These are phyloP conservation scores for Sycophila sp. DNA, from an alignment of 1,140 invertebrate genomes.

Conservation along the genomic window DNA sequence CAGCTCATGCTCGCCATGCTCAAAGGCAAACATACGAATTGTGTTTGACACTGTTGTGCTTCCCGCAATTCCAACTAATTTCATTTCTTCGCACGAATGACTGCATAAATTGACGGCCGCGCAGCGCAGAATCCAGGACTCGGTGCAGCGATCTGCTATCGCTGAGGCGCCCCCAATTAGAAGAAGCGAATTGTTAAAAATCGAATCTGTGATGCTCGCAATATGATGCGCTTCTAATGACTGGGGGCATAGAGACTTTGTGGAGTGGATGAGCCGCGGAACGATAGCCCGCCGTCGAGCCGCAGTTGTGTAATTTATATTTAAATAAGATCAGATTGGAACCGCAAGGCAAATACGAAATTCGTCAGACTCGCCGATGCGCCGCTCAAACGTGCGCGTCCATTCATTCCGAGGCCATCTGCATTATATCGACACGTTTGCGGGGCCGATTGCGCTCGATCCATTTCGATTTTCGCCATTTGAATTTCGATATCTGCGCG, in stretches of 20 bases:
- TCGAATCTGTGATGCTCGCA: too few relatives aligned
- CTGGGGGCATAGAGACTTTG: too few relatives aligned
- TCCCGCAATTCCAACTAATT: neutral
- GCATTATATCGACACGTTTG: constrained; percentile 8
- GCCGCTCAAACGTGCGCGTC: constrained; percentile 22
- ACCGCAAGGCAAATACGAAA: constrained; percentile 61
- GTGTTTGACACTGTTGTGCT: neutral
- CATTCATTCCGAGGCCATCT: neutral
- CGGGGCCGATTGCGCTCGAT: neutral
- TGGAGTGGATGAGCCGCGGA: constrained; percentile 39
- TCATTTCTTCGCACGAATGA: too few relatives aligned
- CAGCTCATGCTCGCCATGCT: neutral
- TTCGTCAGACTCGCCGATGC: constrained; percentile 14
- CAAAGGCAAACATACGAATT: neutral
- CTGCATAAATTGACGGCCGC: too few relatives aligned
- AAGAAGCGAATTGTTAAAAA: too few relatives aligned
- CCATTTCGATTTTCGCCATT: constrained; percentile 31
- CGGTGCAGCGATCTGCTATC: too few relatives aligned
- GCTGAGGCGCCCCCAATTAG: too few relatives aligned
- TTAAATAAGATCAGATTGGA: constrained; percentile 60
- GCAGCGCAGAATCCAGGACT: too few relatives aligned
- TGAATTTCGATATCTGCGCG: constrained; percentile 27
- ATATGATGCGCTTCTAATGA: too few relatives aligned
- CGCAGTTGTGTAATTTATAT: constrained; percentile 59
- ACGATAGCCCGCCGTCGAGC: constrained; percentile 42